phyloP scores from a whole-genome alignment of 2,113 vertebrate species.

The Lanius collurio region DNA sequence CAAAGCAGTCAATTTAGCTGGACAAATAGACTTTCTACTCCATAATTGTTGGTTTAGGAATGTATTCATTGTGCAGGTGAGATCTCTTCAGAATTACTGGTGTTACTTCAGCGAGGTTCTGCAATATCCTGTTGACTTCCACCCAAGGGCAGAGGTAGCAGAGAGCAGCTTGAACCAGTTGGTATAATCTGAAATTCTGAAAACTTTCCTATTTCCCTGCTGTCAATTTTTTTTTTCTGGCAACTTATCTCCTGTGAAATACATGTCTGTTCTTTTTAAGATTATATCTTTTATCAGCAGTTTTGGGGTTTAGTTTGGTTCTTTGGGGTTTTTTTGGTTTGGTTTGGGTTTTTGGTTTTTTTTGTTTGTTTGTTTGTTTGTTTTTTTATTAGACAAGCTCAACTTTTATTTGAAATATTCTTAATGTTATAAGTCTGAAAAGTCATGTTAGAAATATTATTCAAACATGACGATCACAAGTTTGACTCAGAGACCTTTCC shows the following conservation, averaged over 20 bases:
- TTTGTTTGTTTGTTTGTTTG: too few relatives aligned
- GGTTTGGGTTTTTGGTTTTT: too few relatives aligned
- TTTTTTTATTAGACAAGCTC: neutral
- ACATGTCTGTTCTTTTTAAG: rapidly evolving
- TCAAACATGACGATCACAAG: neutral
- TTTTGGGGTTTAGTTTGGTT: neutral
- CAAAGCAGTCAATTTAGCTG: neutral
- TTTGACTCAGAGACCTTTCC: neutral
- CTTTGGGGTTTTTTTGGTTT: too few relatives aligned
- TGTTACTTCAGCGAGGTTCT: neutral
- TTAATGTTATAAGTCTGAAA: neutral
- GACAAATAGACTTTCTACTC: neutral
- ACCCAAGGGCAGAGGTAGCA: neutral
- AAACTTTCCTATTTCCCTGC: neutral
- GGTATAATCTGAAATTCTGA: neutral
- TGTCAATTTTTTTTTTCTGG: neutral
- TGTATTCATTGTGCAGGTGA: neutral
- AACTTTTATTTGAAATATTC: neutral
- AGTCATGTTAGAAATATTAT: neutral
- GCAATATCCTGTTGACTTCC: neutral
- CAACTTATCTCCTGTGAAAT: neutral
- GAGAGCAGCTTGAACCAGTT: neutral
- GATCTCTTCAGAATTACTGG: neutral
- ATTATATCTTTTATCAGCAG: neutral
- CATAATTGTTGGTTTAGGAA: neutral